Base-by-base conservation (phyloP, 1,140 invertebrate genomes). In the Trinorchestia longiramus region DNA sequence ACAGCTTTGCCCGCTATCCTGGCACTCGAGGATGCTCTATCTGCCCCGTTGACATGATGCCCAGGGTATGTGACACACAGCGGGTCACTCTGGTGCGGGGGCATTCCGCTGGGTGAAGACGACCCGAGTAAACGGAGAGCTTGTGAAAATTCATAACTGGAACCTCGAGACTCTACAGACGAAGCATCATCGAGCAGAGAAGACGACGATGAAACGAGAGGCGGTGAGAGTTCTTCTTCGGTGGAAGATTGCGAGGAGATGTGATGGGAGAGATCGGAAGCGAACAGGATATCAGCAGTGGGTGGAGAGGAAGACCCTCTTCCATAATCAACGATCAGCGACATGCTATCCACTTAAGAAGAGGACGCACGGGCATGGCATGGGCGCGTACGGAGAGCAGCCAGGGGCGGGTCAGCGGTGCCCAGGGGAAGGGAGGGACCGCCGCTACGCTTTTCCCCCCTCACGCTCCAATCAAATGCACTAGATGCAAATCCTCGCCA, bases 261-360 rank as follows among this genome's bases (percentile, higher is more conserved):
- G 36, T 36, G 92, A 36, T 43, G 44, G 40, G 92, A 94, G 43
- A 94, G 40, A 40, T 94, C 92, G 92, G 92, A 94, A 8, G 92
- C 43, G 44, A 94, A 94, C 3, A 94, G 92, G 40, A 94, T 94
- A 40, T 94, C 92, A 45, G 92, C 92, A 94, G 92, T 94, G 43
- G 92, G 92, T 23, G 92, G 92, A 6, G 92, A 94, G 19, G 23
- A 23, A 28, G 23, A 23, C 11, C 92, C 92, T 36, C 92, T 44
- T 42, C 92, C 92, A 94, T 94, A 94, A n/a, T 94, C 44, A 45
- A 45, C 92, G 44, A 94, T 94, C 40, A 94, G 40, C 41, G 92
- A 94, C 92, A 94, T 94, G 92, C 92, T 94, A 94, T 43, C 92
- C 43, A 43, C 44, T 94, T 19, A 3, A n/a, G 44, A 94, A 43